These are phyloP conservation scores for Phania funesta DNA, from an alignment of 2,888 invertebrate genomes.

Conservation along the genomic window DNA sequence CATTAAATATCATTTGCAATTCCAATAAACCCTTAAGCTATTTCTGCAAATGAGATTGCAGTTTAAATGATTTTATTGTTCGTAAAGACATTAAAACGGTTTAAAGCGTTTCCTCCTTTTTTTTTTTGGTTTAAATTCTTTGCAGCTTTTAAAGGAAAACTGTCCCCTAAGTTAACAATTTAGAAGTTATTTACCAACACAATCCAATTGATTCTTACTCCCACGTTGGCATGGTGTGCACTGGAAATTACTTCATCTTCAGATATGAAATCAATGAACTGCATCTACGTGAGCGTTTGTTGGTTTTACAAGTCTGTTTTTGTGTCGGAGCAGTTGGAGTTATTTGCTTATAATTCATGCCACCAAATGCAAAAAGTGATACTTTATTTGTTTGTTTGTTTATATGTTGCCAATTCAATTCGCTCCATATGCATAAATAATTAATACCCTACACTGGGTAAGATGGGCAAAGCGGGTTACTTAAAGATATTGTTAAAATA, in stretches of 20 bases:
- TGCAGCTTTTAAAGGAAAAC: slow-evolving; percentile 33
- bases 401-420: slow-evolving; percentile 25
- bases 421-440: slow-evolving; percentile 27
- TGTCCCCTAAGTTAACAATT: slow-evolving; percentile 56
- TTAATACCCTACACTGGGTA: not conserved
- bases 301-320: not conserved
- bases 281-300: slow-evolving; percentile 40
- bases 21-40: slow-evolving; percentile 30
- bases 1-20: slow-evolving; percentile 23
- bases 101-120: not conserved
- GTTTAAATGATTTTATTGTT: slow-evolving; percentile 2
- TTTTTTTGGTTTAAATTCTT: not conserved
- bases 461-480: not conserved
- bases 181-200: slow-evolving; percentile 6
- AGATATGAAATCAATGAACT: slow-evolving; percentile 28
- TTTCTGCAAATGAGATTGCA: not conserved
- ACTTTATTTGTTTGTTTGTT: slow-evolving; percentile 33
- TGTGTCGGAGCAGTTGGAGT: not conserved
- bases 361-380: slow-evolving; percentile 31
- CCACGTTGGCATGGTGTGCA: slow-evolving; percentile 43
- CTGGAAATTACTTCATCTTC: slow-evolving; percentile 46
- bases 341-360: slow-evolving; percentile 18
- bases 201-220: slow-evolving; percentile 55
- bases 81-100: not conserved
- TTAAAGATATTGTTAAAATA: no score